Base-by-base conservation (phyloP, 1,140 invertebrate genomes). In the Callitettix versicolor region DNA sequence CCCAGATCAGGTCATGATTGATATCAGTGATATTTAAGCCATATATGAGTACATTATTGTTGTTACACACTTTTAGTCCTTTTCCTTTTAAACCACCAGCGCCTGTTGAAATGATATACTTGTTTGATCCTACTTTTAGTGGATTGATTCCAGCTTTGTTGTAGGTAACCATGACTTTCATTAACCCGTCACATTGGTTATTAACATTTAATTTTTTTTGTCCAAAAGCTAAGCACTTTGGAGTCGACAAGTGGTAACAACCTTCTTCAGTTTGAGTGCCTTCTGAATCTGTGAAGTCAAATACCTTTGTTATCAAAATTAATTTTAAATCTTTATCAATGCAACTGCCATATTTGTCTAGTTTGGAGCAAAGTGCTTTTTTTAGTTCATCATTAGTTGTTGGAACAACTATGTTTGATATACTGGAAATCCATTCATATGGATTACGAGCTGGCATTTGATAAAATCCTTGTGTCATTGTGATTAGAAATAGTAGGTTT, bases 221-320 rank as follows among this genome's bases (percentile, higher is more conserved):
- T 30, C 46, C 46, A 7, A 26, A 4, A 20, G 3, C 9, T 2
- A 3, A n/a, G 15, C 21, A 48, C 24, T 24, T 4, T 12, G 24
- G 22, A 11, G 46, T 22, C 14, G 46, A 30, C 15, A 24, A 11
- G 15, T 48, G 46, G 24, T 26, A 48, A 33, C 46, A 48, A 7
- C 46, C 46, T 3, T n/a, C 21, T n/a, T 48, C 46, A 2, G 21
- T 33, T 15, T 48, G 22, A 14, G 14, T 6, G 14, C 46, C 46
- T 18, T 48, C 46, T n/a, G 46, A 26, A 30, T 15, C 46, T 5
- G 46, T 48, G n/a, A 48, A 48, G 46, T 48, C 24, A 48, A 48
- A 48, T 18, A 48, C 15, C n/a, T 48, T 24, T 7, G 22, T 48
- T 3, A 48, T 24, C 2, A 48, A 15, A 11, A 48, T 48, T 6